Conservation (phyloP, 2,888 invertebrate species). For the Lissonota sp. region DNA sequence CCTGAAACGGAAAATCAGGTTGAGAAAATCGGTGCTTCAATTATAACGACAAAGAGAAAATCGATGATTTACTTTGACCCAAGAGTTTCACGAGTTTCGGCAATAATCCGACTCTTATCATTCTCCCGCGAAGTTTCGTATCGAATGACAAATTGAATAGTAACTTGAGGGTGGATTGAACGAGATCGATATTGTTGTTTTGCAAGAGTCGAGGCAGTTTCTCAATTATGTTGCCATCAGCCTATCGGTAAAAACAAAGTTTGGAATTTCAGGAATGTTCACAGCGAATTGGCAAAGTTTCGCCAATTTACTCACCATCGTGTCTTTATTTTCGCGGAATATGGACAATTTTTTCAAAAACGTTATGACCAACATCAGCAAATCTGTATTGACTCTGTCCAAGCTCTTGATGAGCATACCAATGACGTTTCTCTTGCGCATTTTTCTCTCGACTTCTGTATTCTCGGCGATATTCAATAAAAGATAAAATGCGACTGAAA, state of each 20-base stretch:
- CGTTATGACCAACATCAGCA: slow-evolving; percentile 94
- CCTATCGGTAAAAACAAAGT: slow-evolving; percentile 79
- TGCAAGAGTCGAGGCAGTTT: slow-evolving; percentile 92
- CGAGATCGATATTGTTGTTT: slow-evolving; percentile 87
- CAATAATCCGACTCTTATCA: slow-evolving; percentile 95
- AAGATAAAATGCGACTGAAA: slow-evolving; percentile 94
- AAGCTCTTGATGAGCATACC: slow-evolving; percentile 94
- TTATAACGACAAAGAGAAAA: slow-evolving; percentile 13
- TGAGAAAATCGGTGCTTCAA: slow-evolving; percentile 29
- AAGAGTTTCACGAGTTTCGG: slow-evolving; percentile 95
- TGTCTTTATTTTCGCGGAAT: slow-evolving; percentile 96
- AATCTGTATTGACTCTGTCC: slow-evolving; percentile 95
- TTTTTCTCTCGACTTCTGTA: slow-evolving; percentile 97
- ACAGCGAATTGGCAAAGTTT: slow-evolving; percentile 22
- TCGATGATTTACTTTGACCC: slow-evolving; percentile 85
- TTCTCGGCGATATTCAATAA: slow-evolving; percentile 98
- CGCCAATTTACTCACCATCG: slow-evolving; percentile 87
- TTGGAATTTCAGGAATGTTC: slow-evolving; percentile 26
- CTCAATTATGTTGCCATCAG: slow-evolving; percentile 91
- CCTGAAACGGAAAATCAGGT: slow-evolving; percentile 82
- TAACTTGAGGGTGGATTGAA: slow-evolving; percentile 93
- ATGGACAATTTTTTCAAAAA: slow-evolving; percentile 98
- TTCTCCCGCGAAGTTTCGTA: slow-evolving; percentile 92
- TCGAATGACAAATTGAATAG: slow-evolving; percentile 99
- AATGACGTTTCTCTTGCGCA: slow-evolving; percentile 96